A percentile compares a stretch with the other conserved stretches of the same genome.
Evolutionary conservation across 2,797 vertebrate species (phyloP).

Genomic region (Pteronotus mesoamericanus): DNA sequence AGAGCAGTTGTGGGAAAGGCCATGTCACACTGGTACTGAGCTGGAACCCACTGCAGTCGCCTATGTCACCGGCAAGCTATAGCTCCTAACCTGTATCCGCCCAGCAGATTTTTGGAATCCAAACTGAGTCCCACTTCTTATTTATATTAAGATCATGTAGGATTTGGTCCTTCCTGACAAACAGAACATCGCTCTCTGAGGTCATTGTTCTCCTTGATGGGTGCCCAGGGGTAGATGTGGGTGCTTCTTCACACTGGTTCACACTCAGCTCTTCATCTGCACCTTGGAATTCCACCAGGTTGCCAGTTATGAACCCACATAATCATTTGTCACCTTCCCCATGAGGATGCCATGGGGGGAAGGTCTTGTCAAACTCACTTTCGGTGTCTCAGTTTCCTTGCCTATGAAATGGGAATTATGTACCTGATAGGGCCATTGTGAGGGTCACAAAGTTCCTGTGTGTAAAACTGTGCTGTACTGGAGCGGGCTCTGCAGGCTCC

Average conservation of each 20-base stretch:
- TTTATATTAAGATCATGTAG: neutral
- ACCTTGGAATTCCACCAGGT: neutral
- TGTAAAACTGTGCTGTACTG: rapidly evolving
- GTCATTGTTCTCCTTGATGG: neutral
- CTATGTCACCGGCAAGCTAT: rapidly evolving
- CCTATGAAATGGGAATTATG: neutral
- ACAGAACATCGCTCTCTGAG: neutral
- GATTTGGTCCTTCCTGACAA: neutral
- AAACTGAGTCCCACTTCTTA: neutral
- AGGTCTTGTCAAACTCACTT: neutral
- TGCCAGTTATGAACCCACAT: neutral
- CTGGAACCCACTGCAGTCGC: neutral
- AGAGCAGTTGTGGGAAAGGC: neutral
- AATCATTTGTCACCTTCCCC: neutral
- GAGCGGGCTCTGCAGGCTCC: neutral
- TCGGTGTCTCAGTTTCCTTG: neutral
- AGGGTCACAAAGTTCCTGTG: rapidly evolving
- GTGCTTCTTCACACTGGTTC: neutral
- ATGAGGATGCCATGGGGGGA: rapidly evolving
- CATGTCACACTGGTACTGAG: rapidly evolving
- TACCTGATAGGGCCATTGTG: too few relatives aligned
- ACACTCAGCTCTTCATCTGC: neutral
- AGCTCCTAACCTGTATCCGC: neutral
- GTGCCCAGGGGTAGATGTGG: neutral
- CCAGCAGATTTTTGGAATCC: neutral